Evolutionary conservation across 2,113 vertebrate genomes (phyloP).

Genomic region (Etheostoma cragini): DNA sequence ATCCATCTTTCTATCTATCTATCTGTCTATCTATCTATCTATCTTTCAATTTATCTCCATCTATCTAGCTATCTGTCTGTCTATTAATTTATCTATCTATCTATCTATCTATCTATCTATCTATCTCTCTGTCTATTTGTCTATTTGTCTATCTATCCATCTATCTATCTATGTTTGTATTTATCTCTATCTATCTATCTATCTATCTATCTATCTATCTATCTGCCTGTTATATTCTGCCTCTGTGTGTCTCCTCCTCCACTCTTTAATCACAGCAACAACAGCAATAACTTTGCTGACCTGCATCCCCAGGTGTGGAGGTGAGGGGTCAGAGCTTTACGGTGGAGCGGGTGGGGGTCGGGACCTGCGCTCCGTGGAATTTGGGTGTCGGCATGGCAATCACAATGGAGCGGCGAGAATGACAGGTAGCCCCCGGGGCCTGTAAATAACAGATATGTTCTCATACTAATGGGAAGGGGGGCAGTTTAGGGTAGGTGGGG

Average conservation of each 20-base stretch:
- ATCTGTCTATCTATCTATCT: too few species aligned
- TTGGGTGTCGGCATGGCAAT: constrained; percentile 76
- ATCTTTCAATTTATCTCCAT: too few species aligned
- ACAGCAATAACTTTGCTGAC: constrained; percentile 55
- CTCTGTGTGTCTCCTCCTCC: constrained; percentile 8
- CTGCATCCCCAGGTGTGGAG: constrained; percentile 78
- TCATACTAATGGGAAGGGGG: constrained; percentile 49
- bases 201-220: not conserved
- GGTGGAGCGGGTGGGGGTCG: constrained; percentile 64
- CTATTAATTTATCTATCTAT: too few species aligned
- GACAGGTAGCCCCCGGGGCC: constrained; percentile 81
- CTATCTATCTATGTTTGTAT: too few species aligned
- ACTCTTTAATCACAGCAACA: constrained; percentile 35
- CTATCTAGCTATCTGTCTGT: too few species aligned
- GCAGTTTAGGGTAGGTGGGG: not conserved
- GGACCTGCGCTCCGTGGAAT: constrained; percentile 76
- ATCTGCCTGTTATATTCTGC: not conserved
- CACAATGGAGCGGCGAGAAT: constrained; percentile 73
- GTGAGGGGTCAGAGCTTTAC: constrained; percentile 75
- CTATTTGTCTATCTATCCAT: not conserved
- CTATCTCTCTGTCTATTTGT: not conserved
- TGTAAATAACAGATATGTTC: constrained; percentile 80
- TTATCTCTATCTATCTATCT: too few species aligned
- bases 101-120: too few species aligned
- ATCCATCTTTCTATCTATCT: too few species aligned